Percentiles rank a stretch among this genome's conserved stretches.
phyloP scores from a whole-genome alignment of 2,113 vertebrate species.

The Odocoileus virginianus region DNA sequence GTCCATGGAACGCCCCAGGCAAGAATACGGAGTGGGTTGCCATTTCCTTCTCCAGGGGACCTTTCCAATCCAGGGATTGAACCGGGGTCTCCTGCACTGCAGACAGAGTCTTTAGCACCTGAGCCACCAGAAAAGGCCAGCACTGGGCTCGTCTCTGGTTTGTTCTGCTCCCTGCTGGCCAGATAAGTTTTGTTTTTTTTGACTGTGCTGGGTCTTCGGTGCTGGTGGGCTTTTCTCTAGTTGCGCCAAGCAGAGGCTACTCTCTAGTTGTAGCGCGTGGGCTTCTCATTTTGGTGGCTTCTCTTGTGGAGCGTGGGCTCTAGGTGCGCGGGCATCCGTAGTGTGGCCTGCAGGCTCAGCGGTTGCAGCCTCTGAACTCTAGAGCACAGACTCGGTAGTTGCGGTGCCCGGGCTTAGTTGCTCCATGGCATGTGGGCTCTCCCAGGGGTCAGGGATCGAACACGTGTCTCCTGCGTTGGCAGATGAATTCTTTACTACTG shows the following conservation, averaged over 20 bases:
- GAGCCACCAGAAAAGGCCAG: neutral
- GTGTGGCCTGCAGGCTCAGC: neutral
- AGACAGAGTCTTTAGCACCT: neutral
- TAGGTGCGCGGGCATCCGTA: accelerated
- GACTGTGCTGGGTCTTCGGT: neutral
- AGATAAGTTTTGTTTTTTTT: neutral
- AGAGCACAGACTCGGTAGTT: neutral
- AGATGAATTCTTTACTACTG: neutral
- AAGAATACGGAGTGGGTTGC: neutral
- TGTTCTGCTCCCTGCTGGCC: neutral
- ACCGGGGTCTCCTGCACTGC: neutral
- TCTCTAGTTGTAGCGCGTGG: accelerated
- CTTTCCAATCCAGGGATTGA: neutral
- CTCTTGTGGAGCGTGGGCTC: neutral
- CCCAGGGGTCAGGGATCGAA: neutral
- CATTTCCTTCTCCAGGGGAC: neutral
- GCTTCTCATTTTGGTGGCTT: neutral
- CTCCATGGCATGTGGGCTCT: neutral
- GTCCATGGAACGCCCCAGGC: neutral
- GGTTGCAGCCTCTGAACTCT: neutral
- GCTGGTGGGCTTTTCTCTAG: neutral
- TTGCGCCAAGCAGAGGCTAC: accelerated
- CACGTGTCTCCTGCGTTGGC: neutral
- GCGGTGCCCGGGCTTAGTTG: neutral
- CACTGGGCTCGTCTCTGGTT: neutral